Base-by-base conservation (phyloP, 2,888 invertebrate species). In the Eretmocerus hayati region DNA sequence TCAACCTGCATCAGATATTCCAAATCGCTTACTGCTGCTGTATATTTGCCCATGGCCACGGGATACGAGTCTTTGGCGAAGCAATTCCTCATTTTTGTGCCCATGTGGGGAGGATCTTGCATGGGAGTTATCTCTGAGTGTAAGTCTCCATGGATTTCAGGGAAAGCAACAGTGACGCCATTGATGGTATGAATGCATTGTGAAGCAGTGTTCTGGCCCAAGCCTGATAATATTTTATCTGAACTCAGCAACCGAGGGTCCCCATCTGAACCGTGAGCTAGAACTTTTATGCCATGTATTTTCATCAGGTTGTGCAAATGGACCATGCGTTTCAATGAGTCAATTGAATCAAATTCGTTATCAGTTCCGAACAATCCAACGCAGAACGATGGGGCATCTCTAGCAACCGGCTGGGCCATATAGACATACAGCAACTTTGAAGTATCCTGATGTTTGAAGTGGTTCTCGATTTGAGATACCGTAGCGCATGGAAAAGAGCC, bases 61-160 rank as follows among this genome's bases (percentile, higher is more conserved):
- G 37, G 15, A 16, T 18, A 11, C 6, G 36, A 36, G 9, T 15
- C 16, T 18, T 36, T 36, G 9, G 18, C 9, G 9, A 60, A 40
- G 18, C 57, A 47, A 26, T 48, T 55, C 50, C 56, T 56, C 13
- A 62, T 21, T 52, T 61, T 60, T 8, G 57, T 51, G n/a, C 53
- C 55, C 19, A 58, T 57, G 39, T 59, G 59, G 15, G 59, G 50
- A 19, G 54, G 54, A 48, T 61, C 59, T 54, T 62, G 53, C 46
- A 58, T 37, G 41, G 18, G 38, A 42, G 40, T 48, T 2, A 30
- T 8, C 13, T 30, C 13, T 9, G 30, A 13, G 8, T 9, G 13
- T 30, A 30, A 9, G 8, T 9, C 8, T 9, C 8, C 30, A 30
- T 30, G 30, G 13, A 30, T 9, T 9, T 13, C 30, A 8, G 13